Base-by-base conservation (phyloP, 2,797 vertebrate genomes). In the Pitangus sulphuratus region DNA sequence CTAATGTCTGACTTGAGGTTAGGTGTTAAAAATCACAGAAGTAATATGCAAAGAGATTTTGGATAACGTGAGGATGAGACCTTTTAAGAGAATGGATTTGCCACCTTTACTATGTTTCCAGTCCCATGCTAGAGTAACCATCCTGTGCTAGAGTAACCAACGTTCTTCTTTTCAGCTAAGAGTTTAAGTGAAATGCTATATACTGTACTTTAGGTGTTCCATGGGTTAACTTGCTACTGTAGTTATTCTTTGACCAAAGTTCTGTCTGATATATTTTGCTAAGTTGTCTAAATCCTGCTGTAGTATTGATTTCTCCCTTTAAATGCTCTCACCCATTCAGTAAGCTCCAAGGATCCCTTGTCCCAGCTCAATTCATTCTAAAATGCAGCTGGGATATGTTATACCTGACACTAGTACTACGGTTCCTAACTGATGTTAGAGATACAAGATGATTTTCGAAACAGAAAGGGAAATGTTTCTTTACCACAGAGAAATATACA, bases 291-390 rank as follows among this genome's bases (percentile, higher is more conserved):
- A 97, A 97, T 95, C 96, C 85, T 87, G 81, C 78, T 92, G 42
- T 54, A 83, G 82, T 97, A 98, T 97, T 91, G 97, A 98, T 98
- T 97, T 97, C 88, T 97, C 84, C 88, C 57, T 95, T 94, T 90
- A 84, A 91, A 90, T 96, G 92, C 80, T 96, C 82, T 94, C 87
- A 96, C 94, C 97, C 95, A 96, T 95, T 95, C 96, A 94, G 77
- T 81, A 96, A 94, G 93, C 93, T 95, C 91, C 82, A 92, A 95
- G 95, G 95, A 94, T 58, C 78, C 81, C 87, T 91, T 93, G 92
- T 96, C 96, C 96, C 92, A 79, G 93, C 87, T 96, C 92, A 96
- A 90, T 94, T 97, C 95, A 82, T 72, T 93, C 93, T 83, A 92
- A 97, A 96, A 94, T 72, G 90, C 79, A 93, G 68, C 79, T 90